Conservation (phyloP, 2,888 invertebrate genomes). For the Cantharis flavilabris region DNA sequence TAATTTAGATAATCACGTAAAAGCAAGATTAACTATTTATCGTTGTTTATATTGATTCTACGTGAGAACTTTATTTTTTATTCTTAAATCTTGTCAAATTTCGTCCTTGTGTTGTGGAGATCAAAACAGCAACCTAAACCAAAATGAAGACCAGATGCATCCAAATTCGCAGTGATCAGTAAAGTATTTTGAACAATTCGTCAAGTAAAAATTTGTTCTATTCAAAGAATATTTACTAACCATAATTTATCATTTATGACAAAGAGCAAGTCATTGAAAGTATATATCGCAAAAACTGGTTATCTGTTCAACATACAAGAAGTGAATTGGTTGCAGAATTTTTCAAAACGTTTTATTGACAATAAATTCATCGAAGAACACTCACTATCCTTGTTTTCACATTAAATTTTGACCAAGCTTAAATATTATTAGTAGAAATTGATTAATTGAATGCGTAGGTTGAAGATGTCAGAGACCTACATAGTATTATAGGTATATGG, state of each 20-base stretch:
- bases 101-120: not conserved
- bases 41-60: not conserved
- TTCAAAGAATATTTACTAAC: not conserved
- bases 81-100: not conserved
- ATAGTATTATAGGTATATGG: not conserved
- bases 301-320: not conserved
- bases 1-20: not conserved
- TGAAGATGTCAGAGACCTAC: not conserved
- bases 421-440: not conserved
- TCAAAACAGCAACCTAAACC: not conserved
- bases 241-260: not conserved
- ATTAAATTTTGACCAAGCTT: not conserved
- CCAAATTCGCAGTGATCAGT: not conserved
- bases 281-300: not conserved
- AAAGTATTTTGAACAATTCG: not conserved
- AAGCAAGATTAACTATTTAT: not conserved
- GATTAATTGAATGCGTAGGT: not conserved
- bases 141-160: not conserved
- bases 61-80: not conserved
- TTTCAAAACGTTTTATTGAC: not conserved
- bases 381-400: not conserved
- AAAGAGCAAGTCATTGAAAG: not conserved
- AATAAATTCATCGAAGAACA: not conserved
- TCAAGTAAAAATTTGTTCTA: not conserved
- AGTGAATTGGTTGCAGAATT: not conserved